These are phyloP conservation scores for Eupithecia vulgata DNA, from an alignment of 2,888 invertebrate genomes.

Conservation along the genomic window DNA sequence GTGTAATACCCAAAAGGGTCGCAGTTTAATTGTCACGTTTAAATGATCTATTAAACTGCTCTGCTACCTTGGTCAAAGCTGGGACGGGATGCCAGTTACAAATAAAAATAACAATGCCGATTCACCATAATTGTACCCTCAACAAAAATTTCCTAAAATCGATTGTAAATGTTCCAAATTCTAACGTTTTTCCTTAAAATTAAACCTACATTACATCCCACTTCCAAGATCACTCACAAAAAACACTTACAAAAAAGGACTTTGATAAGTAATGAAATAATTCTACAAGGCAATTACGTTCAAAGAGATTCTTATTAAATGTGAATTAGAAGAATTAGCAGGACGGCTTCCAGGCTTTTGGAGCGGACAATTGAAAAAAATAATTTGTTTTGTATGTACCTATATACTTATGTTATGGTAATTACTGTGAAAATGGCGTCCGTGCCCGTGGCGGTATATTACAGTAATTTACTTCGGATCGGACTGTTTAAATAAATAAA, in stretches of 20 bases:
- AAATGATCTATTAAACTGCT: no score
- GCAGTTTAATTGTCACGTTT: no score
- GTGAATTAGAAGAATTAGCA: constrained; percentile 28
- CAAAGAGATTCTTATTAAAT: constrained; percentile 36
- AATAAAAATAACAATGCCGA: neutral
- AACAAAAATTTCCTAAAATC: neutral
- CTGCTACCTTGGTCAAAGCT: neutral
- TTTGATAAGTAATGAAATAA: constrained; percentile 30
- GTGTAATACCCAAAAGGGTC: no score
- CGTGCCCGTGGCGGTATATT: neutral
- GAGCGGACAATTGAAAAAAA: constrained; percentile 19
- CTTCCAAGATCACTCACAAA: neutral
- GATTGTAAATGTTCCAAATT: neutral
- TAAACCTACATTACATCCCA: constrained; percentile 1
- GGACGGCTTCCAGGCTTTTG: neutral
- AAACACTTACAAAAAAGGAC: constrained; percentile 21
- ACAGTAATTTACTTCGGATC: neutral
- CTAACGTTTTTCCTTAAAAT: constrained; percentile 2
- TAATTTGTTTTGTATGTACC: constrained; percentile 6
- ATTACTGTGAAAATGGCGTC: neutral
- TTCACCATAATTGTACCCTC: no score
- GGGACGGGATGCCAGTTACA: neutral
- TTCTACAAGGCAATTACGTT: constrained; percentile 33
- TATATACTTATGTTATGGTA: neutral
- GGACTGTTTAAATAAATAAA: no score